Evolutionary conservation across 2,888 invertebrate species (phyloP), one percentile per base, ranked within the genome.

Genomic region (Spisula solida): DNA sequence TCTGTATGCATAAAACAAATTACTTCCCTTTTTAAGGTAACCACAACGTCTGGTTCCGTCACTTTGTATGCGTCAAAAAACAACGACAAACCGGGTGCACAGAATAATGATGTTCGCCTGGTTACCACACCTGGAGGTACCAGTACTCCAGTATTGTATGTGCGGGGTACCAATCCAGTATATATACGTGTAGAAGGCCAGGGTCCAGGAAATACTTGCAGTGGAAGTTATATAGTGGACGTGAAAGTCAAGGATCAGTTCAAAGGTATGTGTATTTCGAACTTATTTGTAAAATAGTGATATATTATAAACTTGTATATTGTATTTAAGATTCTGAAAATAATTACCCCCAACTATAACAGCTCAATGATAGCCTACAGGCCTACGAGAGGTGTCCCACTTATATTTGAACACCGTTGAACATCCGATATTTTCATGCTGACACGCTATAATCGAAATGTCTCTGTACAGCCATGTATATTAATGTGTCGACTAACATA

Each of bases 121-220:
- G 87, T 87, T 5, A 86, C 92, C 48, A 85, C 88, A 18, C 34
- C 79, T 18, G 48, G 48, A 2, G 34, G 88, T 47, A 31, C 86
- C 0, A 29, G 81, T 16, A 90, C 90, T 12, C 90, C 82, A 18
- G 88, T 90, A 34, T 51, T 93, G 48, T 92, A 83, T 55, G 83
- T 92, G 41, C 83, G 92, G 16, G 93, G 93, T 41, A 89, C 91
- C 16, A 88, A 93, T 81, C 93, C 93, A n/a, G 86, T 94, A 78
- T 93, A 90, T 82, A 85, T 94, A 18, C 88, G 82, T 34, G 84
- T 94, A 29, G 82, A 88, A 47, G 89, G 89, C 12, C 81, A 90
- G 4, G 85, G 88, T 14, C 18, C n/a, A 8, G 78, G 79, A 25
- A 79, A 34, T 51, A 81, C 85, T 29, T 92, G 92, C 51, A 90